These are phyloP conservation scores for Hyaena hyaena DNA, from an alignment of 2,113 vertebrate species.

Conservation along the genomic window DNA sequence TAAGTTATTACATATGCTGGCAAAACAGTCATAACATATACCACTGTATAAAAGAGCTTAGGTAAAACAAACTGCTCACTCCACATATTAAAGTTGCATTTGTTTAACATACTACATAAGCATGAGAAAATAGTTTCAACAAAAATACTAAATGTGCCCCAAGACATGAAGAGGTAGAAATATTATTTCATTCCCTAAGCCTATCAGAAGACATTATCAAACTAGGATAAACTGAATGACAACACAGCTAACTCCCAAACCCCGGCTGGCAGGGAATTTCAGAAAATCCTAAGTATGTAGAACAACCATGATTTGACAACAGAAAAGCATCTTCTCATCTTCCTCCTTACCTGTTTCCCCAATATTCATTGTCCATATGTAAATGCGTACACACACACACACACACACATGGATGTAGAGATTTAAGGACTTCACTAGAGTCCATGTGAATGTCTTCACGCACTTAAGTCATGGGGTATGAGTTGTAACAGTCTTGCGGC, in stretches of 20 bases:
- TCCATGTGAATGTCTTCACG: not conserved
- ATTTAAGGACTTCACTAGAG: not conserved
- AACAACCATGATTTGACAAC: not conserved
- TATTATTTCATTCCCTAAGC: conserved; percentile 23
- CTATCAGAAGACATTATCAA: conserved; percentile 30
- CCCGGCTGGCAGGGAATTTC: conserved; percentile 21
- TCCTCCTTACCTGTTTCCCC: not conserved
- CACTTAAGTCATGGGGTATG: not conserved
- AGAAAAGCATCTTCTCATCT: conserved; percentile 5
- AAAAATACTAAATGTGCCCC: not conserved
- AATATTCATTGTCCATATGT: not conserved
- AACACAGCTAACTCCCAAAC: not conserved
- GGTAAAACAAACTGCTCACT: conserved; percentile 53
- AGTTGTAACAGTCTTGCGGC: not conserved
- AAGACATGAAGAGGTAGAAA: not conserved
- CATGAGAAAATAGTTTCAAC: not conserved
- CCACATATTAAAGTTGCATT: conserved; percentile 15
- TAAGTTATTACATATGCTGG: conserved; percentile 51
- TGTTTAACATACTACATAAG: conserved; percentile 26
- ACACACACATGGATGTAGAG: no score
- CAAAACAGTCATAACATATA: conserved; percentile 51
- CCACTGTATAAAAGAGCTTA: not conserved
- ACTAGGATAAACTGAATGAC: not conserved
- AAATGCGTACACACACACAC: not conserved
- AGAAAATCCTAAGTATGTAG: not conserved